A percentile compares a stretch with the other conserved stretches of the same genome.
Evolutionary conservation across 2,888 invertebrate genomes (phyloP).

Genomic region (Lasius fuliginosus): DNA sequence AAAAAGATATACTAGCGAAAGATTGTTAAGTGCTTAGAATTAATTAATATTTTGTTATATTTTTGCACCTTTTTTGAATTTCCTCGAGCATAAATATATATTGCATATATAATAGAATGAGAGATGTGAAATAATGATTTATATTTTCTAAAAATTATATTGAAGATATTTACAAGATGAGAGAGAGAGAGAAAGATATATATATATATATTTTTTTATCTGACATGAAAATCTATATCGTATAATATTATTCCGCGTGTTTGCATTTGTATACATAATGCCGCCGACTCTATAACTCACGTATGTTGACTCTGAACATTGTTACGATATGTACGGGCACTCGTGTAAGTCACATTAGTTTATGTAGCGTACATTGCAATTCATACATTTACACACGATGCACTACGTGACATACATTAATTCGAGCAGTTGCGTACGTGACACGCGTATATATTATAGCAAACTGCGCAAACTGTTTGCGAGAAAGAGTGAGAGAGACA

Average conservation of each 20-base stretch:
- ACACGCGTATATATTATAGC: conserved; percentile 23
- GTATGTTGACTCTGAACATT: conserved; percentile 47
- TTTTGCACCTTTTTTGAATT: neutral
- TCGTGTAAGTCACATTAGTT: conserved; percentile 38
- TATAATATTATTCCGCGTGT: conserved; percentile 18
- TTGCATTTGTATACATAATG: conserved; percentile 23
- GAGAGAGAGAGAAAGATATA: neutral
- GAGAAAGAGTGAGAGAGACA: neutral
- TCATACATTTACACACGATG: conserved; percentile 42
- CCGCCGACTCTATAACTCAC: conserved; percentile 30
- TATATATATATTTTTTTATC: neutral
- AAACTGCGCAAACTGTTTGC: conserved; percentile 3
- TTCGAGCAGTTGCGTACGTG: conserved; percentile 33
- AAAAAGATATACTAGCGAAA: neutral
- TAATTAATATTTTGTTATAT: neutral
- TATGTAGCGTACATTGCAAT: conserved; percentile 32
- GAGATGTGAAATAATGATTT: neutral
- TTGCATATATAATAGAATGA: neutral
- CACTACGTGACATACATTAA: conserved; percentile 45
- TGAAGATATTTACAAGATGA: neutral
- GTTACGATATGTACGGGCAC: conserved; percentile 37
- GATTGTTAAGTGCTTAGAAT: neutral
- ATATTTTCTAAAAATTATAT: neutral
- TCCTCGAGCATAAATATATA: neutral
- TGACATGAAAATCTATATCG: conserved; percentile 14